Evolutionary conservation across 2,113 vertebrate species (phyloP).

Genomic region (Cromileptes altivelis): DNA sequence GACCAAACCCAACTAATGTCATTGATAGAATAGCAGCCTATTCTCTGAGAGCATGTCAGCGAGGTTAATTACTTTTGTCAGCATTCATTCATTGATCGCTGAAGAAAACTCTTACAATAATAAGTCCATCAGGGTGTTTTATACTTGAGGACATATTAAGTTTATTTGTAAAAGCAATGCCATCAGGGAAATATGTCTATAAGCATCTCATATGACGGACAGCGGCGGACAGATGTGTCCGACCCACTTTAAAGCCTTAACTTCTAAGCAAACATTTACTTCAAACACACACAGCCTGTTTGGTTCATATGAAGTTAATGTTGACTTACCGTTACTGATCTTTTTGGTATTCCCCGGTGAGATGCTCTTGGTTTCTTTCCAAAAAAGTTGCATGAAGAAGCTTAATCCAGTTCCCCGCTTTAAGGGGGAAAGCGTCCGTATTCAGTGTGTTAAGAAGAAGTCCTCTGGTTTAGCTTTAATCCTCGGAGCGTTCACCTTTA

Average conservation of each 20-base stretch:
- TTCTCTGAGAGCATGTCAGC: neutral
- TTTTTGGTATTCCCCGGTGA: slow-evolving; percentile 74
- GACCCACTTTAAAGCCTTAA: neutral
- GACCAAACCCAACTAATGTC: neutral
- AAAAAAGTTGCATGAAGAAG: slow-evolving; percentile 88
- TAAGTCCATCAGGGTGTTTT: neutral
- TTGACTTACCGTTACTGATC: slow-evolving; percentile 72
- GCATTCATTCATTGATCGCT: neutral
- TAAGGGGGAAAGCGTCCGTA: slow-evolving; percentile 53
- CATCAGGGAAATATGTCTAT: neutral
- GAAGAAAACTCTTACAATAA: neutral
- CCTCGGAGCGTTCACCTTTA: slow-evolving; percentile 42
- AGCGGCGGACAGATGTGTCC: slow-evolving; percentile 40
- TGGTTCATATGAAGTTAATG: neutral
- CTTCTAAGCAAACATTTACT: neutral
- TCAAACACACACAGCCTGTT: neutral
- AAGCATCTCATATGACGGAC: neutral
- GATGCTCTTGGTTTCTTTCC: slow-evolving; percentile 83
- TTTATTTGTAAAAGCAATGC: neutral
- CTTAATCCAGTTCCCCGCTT: slow-evolving; percentile 80
- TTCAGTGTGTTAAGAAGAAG: slow-evolving; percentile 42
- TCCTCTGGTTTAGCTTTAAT: slow-evolving; percentile 53
- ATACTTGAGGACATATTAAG: too few species aligned
- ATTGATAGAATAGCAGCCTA: neutral
- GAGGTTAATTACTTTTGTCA: neutral